Conservation (phyloP, 2,797 vertebrate genomes). For the Rhincodon typus region DNA sequence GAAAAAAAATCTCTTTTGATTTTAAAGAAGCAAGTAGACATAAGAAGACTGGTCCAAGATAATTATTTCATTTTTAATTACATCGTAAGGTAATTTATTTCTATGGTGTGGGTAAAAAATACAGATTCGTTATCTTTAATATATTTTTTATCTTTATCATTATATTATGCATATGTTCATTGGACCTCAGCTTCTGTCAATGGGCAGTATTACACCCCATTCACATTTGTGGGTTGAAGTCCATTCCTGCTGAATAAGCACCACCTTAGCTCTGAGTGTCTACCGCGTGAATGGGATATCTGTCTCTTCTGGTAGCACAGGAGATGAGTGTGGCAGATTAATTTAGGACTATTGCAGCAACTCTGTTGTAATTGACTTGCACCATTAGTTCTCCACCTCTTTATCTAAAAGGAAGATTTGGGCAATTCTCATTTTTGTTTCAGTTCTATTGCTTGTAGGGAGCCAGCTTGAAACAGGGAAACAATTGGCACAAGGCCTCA, state of each 20-base stretch:
- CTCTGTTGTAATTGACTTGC: not conserved
- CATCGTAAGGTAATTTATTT: not conserved
- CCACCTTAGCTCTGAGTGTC: not conserved
- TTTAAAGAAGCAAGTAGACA: not conserved
- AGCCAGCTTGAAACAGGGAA: not conserved
- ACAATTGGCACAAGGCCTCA: not conserved
- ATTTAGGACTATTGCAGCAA: not conserved
- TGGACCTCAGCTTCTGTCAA: not conserved
- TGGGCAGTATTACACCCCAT: not conserved
- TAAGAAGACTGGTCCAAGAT: not conserved
- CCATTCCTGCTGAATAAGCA: not conserved
- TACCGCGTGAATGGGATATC: not conserved
- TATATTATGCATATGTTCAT: not conserved
- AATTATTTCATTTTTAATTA: conserved; percentile 20
- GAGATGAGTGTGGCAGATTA: not conserved
- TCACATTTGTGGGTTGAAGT: not conserved
- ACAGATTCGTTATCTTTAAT: not conserved
- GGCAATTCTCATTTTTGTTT: not conserved
- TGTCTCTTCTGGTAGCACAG: not conserved
- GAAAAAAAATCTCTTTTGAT: not conserved
- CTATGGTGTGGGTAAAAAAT: not conserved
- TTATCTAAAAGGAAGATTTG: not conserved
- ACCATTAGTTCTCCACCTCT: too few relatives aligned
- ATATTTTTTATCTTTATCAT: not conserved
- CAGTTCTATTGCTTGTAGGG: not conserved